Base-by-base conservation (phyloP, 2,797 vertebrate species). In the Hylomyscus alleni region DNA sequence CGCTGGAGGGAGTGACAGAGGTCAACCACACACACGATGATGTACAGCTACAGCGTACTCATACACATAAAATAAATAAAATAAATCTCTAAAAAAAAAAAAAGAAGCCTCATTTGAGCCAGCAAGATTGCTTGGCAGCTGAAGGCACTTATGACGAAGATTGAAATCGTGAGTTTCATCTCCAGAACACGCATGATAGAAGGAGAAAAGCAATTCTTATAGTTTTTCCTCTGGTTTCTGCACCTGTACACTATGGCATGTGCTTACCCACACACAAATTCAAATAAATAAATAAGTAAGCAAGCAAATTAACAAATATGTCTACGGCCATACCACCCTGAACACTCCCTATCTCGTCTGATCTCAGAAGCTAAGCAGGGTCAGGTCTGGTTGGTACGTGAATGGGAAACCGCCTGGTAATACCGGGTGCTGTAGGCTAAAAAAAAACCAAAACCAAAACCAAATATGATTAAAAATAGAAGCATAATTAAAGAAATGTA, bases 401-500 rank as follows among this genome's bases (percentile, higher is more conserved):
- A n/a, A n/a, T n/a, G n/a, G n/a, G n/a, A n/a, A n/a, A n/a, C n/a
- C n/a, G n/a, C n/a, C n/a, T n/a, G n/a, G n/a, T n/a, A n/a, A n/a
- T n/a, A n/a, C n/a, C n/a, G n/a, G n/a, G n/a, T n/a, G n/a, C n/a
- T n/a, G n/a, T n/a, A n/a, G n/a, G n/a, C n/a, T n/a, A n/a, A n/a
- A n/a, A n/a, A n/a, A n/a, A n/a, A n/a, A n/a, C n/a, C n/a, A n/a
- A n/a, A n/a, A n/a, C n/a, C n/a, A n/a, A n/a, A n/a, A n/a, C n/a
- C n/a, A n/a, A n/a, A n/a, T n/a, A 58, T 44, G 37, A 60, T 84
- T 65, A 47, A 47, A n/a, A 31, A 44, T 62, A 62, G 44, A 47
- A 83, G 14, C 67, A 44, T 90, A 81, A 85, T 92, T 92, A 91
- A 93, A 90, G 87, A 89, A 90, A 89, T 58, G 10, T 65, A 88